A percentile compares a stretch with the other conserved stretches of the same genome.
Conservation (phyloP, 2,113 vertebrate genomes). For the Helogale parvula region DNA sequence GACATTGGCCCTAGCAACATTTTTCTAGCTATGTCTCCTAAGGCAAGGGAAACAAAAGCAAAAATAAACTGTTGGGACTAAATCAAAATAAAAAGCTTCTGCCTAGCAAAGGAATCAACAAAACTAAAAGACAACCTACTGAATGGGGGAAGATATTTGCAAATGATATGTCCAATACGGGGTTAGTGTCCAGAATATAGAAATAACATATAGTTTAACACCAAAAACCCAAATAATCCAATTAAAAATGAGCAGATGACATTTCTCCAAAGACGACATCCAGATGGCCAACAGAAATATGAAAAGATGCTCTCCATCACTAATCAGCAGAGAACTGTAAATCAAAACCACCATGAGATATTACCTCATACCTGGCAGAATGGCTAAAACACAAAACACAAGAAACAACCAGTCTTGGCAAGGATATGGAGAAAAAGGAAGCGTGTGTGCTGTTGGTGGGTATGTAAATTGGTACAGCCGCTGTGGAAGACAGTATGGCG, state of each 20-base stretch:
- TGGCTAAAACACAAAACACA: not conserved
- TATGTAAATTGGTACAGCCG: not conserved
- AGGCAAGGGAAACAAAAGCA: not conserved
- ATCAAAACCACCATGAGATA: not conserved
- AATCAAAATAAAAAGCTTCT: not conserved
- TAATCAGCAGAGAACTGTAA: not conserved
- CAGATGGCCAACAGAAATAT: not conserved
- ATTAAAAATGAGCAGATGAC: not conserved
- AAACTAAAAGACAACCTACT: not conserved
- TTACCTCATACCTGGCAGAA: not conserved
- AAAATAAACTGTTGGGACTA: not conserved
- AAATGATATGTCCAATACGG: not conserved
- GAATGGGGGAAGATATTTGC: not conserved
- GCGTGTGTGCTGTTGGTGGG: not conserved
- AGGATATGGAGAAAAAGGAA: not conserved
- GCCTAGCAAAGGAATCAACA: not conserved
- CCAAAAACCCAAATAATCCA: not conserved
- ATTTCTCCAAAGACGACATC: not conserved
- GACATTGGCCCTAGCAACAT: not conserved
- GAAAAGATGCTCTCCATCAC: not conserved
- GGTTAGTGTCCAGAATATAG: not conserved
- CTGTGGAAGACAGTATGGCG: not conserved
- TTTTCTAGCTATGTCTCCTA: not conserved
- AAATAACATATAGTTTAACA: not conserved
- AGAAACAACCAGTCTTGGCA: not conserved